Percentiles rank a stretch among this genome's conserved stretches.
Evolutionary conservation across 2,888 invertebrate genomes (phyloP).

Genomic region (Aphodius sticticus): DNA sequence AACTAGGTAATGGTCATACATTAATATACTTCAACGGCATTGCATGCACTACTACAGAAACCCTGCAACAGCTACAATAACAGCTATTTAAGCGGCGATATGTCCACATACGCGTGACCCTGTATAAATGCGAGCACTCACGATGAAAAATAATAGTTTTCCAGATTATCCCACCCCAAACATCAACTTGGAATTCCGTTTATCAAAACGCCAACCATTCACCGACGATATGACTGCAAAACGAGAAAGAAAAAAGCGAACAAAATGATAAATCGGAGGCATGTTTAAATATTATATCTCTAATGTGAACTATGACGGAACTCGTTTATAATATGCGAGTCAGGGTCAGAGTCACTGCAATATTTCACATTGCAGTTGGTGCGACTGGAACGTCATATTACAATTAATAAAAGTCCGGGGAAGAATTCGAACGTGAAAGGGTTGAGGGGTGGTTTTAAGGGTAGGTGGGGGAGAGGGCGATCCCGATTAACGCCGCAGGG

Average conservation of each 20-base stretch:
- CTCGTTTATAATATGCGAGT: conserved; percentile 21
- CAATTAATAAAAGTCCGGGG: conserved; percentile 32
- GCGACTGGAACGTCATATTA: conserved; percentile 30
- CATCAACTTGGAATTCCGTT: background rate
- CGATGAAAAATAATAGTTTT: background rate
- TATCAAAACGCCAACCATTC: conserved; percentile 14
- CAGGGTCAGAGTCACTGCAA: background rate
- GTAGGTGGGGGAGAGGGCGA: background rate
- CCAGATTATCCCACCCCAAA: background rate
- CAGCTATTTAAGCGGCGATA: background rate
- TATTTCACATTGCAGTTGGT: conserved; percentile 24
- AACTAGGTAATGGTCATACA: too few relatives aligned
- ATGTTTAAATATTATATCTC: conserved; percentile 33
- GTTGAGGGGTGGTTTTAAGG: background rate
- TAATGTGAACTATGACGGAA: conserved; percentile 20
- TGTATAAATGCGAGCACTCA: background rate
- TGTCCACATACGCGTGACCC: background rate
- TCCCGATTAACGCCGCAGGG: background rate
- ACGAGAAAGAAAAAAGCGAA: background rate
- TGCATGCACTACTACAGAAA: background rate
- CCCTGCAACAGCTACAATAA: background rate
- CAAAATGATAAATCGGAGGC: conserved; percentile 26
- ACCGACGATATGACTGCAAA: conserved; percentile 12
- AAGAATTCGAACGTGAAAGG: background rate
- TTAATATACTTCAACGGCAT: too few relatives aligned